Evolutionary conservation across 1,140 invertebrate species (phyloP), one percentile per base, ranked within the genome.

Genomic region (Coboldia fuscipes): DNA sequence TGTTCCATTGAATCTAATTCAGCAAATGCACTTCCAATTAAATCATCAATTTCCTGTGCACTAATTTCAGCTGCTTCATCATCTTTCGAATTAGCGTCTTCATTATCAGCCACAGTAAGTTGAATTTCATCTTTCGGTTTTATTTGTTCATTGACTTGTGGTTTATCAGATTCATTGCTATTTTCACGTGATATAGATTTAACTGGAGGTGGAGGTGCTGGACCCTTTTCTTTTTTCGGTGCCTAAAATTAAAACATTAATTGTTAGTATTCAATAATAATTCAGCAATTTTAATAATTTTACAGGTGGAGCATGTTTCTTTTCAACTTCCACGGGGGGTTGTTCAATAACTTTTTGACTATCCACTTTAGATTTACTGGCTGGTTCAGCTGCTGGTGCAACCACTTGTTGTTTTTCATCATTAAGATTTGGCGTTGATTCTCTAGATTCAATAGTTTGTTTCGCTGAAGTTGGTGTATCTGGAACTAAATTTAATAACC

Each of bases 211-310:
- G 63, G 62, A 3, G 72, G 75, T 28, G 74, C 74, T 34, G 72
- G 72, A 28, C 74, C 72, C 50, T 77, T 77, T 40, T 75, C 72
- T 51, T 70, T 69, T 54, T 71, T 69, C 34, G 63, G 58, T 38
- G 58, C 57, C 63, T 68, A 41, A 8, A 19, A 22, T 20, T 30
- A 30, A 3, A 13, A 39, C 22, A 14, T n/a, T n/a, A n/a, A n/a
- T n/a, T n/a, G 21, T 34, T 10, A 22, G n/a, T 6, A 39, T 36
- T 19, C 16, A 20, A 9, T 22, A 34, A 32, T 19, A 8, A 31
- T 19, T 39, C 30, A 15, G 21, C 9, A 29, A 33, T 37, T 34
- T 37, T 37, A 6, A 36, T 21, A 27, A 23, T 7, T 7, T 23
- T 23, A 7, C 24, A 27, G 12, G 14, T 27, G 10, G 12, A 16